phyloP scores from a whole-genome alignment of 2,888 invertebrate species.

The Hofmannophila pseudospretella region DNA sequence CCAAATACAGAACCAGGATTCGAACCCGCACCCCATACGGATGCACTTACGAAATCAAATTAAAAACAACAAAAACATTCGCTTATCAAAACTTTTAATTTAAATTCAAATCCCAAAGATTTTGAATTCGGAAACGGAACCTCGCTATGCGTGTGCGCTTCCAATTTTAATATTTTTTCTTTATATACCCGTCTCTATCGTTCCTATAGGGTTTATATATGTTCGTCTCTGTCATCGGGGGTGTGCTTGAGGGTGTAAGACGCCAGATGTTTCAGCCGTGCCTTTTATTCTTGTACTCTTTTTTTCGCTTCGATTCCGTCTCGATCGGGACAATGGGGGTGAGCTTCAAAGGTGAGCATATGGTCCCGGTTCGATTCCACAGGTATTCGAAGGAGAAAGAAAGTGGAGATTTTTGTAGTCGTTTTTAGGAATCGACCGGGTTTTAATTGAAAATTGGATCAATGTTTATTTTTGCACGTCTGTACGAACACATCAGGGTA shows the following conservation, averaged over 20 bases:
- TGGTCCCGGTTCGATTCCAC: conserved; percentile 15
- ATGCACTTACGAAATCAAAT: no score
- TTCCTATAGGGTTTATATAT: conserved; percentile 7
- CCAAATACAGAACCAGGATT: no score
- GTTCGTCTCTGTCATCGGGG: conserved; percentile 34
- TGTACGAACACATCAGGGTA: no score
- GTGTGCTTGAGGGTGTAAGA: conserved; percentile 39
- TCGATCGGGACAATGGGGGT: conserved; percentile 42
- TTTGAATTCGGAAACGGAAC: conserved; percentile 50
- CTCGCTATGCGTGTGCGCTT: conserved; percentile 39
- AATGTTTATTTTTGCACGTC: no score
- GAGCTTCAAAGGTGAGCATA: conserved; percentile 30
- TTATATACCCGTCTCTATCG: conserved; percentile 19
- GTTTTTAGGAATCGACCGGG: no score
- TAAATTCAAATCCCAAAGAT: conserved; percentile 17
- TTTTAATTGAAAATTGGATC: no score
- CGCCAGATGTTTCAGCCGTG: conserved; percentile 45
- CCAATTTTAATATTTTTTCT: conserved; percentile 32
- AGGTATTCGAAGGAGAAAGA: no score
- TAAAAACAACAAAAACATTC: no score
- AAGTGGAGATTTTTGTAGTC: no score
- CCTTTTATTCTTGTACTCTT: conserved; percentile 28
- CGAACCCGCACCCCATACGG: no score
- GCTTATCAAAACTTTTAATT: no score
- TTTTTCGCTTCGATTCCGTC: conserved; percentile 34